phyloP scores from a whole-genome alignment of 1,140 invertebrate genomes.

The Aphelinus certus region DNA sequence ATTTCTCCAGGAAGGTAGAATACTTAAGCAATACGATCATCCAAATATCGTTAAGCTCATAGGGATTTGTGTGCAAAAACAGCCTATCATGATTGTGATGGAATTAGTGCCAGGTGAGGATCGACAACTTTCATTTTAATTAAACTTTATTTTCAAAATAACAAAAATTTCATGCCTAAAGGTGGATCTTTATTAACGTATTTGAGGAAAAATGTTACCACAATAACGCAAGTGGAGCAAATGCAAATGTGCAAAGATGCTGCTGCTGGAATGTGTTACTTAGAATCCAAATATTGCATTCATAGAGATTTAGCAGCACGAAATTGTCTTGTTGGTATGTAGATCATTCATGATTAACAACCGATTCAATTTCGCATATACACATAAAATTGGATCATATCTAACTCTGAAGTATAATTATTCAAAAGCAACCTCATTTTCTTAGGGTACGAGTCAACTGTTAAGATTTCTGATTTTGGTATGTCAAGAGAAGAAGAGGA shows the following conservation, averaged over 20 bases:
- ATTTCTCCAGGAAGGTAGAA: slow-evolving; percentile 94
- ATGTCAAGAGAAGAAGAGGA: slow-evolving; percentile 98
- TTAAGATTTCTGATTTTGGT: slow-evolving; percentile 98
- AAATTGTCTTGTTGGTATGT: slow-evolving; percentile 89
- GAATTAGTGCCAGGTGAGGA: slow-evolving; percentile 88
- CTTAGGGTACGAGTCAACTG: slow-evolving; percentile 79
- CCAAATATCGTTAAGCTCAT: slow-evolving; percentile 97
- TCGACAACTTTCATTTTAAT: slow-evolving; percentile 10
- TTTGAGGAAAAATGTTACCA: slow-evolving; percentile 80
- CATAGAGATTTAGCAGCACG: slow-evolving; percentile 94
- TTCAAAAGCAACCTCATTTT: slow-evolving; percentile 23
- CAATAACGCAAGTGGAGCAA: slow-evolving; percentile 77
- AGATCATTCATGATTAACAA: neutral
- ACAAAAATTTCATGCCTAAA: slow-evolving; percentile 63
- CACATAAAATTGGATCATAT: no score
- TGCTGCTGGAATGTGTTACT: slow-evolving; percentile 93
- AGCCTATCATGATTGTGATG: slow-evolving; percentile 99
- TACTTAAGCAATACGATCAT: slow-evolving; percentile 96
- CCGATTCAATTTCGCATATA: no score
- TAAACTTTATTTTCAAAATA: slow-evolving; percentile 2
- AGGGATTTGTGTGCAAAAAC: slow-evolving; percentile 96
- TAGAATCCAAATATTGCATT: slow-evolving; percentile 96
- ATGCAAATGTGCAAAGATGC: slow-evolving; percentile 93
- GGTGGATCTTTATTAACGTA: slow-evolving; percentile 90
- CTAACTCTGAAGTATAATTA: no score